These are phyloP conservation scores for Telmatherina bonti DNA, from an alignment of 2,797 vertebrate genomes.

Conservation along the genomic window DNA sequence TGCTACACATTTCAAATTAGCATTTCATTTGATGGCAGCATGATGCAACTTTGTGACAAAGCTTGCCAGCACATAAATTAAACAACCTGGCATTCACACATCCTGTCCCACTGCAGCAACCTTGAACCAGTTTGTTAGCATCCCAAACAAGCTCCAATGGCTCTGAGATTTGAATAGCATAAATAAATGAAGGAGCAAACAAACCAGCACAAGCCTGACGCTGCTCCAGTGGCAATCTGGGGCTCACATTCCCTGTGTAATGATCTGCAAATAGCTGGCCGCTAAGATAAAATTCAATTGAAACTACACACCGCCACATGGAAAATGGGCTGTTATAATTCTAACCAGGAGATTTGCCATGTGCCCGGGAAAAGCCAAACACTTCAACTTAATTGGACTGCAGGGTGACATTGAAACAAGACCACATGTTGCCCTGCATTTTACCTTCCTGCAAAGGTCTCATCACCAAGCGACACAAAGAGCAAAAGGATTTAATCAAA, in stretches of 20 bases:
- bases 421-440: constrained; percentile 44
- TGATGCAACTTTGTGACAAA: constrained; percentile 55
- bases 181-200: constrained; percentile 83
- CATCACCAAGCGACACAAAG: constrained; percentile 20
- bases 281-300: constrained; percentile 78
- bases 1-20: constrained; percentile 73
- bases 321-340: constrained; percentile 69
- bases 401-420: constrained; percentile 48
- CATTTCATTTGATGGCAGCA: constrained; percentile 69
- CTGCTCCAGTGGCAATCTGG: constrained; percentile 67
- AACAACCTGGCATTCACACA: constrained; percentile 64
- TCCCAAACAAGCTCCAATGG: constrained; percentile 72
- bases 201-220: constrained; percentile 65
- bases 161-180: constrained; percentile 78
- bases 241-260: constrained; percentile 69
- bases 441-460: constrained; percentile 16
- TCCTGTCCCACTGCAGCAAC: constrained; percentile 64
- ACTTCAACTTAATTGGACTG: constrained; percentile 64
- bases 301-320: constrained; percentile 66
- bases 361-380: constrained; percentile 69
- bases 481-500: neutral
- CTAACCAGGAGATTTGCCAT: constrained; percentile 61
- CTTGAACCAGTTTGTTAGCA: constrained; percentile 79
- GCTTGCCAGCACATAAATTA: constrained; percentile 70
- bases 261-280: constrained; percentile 83